These are phyloP conservation scores for Polymixis lichenea DNA, from an alignment of 2,888 invertebrate species.

Conservation along the genomic window DNA sequence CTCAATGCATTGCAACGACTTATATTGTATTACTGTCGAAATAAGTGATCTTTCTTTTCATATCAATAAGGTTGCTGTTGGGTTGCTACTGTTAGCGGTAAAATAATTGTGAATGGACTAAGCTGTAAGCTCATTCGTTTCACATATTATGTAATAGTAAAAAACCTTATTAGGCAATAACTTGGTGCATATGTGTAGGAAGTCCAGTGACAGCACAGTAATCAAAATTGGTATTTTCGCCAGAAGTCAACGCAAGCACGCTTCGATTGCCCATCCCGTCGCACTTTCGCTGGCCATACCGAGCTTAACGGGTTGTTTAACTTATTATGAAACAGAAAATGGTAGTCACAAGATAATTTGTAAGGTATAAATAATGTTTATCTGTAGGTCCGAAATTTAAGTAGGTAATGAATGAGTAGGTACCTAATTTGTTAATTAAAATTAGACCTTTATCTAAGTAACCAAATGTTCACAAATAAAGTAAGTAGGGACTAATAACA, in stretches of 20 bases:
- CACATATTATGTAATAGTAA: neutral
- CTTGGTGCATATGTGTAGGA: neutral
- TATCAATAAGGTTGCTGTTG: no score
- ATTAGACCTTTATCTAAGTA: neutral
- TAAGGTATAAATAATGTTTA: neutral
- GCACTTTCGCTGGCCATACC: neutral
- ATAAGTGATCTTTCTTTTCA: neutral
- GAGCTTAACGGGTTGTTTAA: neutral
- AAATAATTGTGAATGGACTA: no score
- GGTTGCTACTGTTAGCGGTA: no score
- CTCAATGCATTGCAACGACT: no score
- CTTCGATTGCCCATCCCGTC: neutral
- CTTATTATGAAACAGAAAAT: neutral
- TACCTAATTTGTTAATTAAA: neutral
- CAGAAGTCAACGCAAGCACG: neutral
- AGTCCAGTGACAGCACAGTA: neutral
- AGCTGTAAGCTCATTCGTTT: neutral
- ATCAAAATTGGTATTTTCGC: neutral
- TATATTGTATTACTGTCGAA: neutral
- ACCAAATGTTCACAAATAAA: neutral
- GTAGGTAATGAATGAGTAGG: neutral
- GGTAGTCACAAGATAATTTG: neutral
- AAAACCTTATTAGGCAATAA: neutral
- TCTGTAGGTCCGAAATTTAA: neutral
- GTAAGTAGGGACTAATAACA: neutral